These are phyloP conservation scores for Morpho helenor DNA, from an alignment of 2,888 invertebrate genomes.

Conservation along the genomic window DNA sequence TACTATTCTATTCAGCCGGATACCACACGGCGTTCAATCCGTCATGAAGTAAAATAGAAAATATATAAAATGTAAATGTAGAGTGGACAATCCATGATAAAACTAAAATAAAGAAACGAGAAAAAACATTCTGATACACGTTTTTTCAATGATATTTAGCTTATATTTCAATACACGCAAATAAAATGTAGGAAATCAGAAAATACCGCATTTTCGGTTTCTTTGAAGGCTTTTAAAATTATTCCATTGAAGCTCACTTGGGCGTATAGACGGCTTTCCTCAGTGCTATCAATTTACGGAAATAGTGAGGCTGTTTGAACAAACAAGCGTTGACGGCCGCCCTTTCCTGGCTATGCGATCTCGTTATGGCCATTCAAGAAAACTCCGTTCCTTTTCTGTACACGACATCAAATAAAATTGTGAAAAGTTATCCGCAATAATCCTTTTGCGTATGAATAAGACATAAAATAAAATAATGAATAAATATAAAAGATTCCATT, in stretches of 20 bases:
- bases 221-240: slow-evolving; percentile 12
- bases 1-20: too few relatives aligned
- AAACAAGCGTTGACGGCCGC: slow-evolving; percentile 40
- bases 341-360: slow-evolving; percentile 34
- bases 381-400: slow-evolving; percentile 2
- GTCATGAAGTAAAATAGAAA: too few relatives aligned
- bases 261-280: slow-evolving; percentile 18
- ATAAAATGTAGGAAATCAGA: neutral
- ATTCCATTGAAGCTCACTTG: slow-evolving; percentile 6
- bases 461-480: too few relatives aligned
- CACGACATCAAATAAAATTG: neutral
- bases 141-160: too few relatives aligned
- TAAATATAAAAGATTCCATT: too few relatives aligned
- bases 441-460: too few relatives aligned
- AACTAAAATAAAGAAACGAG: too few relatives aligned
- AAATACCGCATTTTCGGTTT: neutral
- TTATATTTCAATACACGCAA: neutral
- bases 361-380: slow-evolving; percentile 29
- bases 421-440: too few relatives aligned
- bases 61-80: too few relatives aligned
- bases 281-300: slow-evolving; percentile 21
- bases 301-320: slow-evolving; percentile 38
- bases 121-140: too few relatives aligned
- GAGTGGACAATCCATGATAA: too few relatives aligned
- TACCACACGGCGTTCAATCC: too few relatives aligned